Evolutionary conservation across 2,113 vertebrate genomes (phyloP).

Genomic region (Ptilorrhoa leucosticta): DNA sequence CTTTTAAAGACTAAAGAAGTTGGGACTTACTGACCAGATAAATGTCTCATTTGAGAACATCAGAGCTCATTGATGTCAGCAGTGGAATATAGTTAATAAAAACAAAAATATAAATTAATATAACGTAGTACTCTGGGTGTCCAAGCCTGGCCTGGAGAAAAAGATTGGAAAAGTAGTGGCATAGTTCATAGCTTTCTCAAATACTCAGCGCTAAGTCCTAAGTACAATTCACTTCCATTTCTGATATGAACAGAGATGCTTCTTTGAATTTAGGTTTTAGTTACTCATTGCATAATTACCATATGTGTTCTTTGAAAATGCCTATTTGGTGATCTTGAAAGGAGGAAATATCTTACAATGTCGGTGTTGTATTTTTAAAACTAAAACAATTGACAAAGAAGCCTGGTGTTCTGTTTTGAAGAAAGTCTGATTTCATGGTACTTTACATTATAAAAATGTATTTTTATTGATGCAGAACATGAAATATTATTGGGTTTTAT

Average conservation of each 20-base stretch:
- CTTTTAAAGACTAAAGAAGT: background rate
- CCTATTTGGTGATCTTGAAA: conserved; percentile 15
- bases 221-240: background rate
- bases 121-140: background rate
- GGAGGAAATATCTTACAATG: background rate
- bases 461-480: background rate
- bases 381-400: background rate
- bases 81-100: background rate
- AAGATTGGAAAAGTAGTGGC: background rate
- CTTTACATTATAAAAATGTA: background rate
- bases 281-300: background rate
- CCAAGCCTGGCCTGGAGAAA: background rate
- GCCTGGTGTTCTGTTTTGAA: background rate
- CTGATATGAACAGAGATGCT: conserved; percentile 1
- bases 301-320: background rate
- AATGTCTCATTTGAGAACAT: background rate
- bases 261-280: conserved; percentile 28
- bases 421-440: background rate
- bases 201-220: background rate
- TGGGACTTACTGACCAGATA: background rate
- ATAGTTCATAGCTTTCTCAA: background rate
- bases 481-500: background rate
- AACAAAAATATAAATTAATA: background rate
- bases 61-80: background rate
- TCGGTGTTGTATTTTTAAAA: background rate